These are phyloP conservation scores for Papilio gigon DNA, from an alignment of 2,888 invertebrate genomes.

Conservation along the genomic window DNA sequence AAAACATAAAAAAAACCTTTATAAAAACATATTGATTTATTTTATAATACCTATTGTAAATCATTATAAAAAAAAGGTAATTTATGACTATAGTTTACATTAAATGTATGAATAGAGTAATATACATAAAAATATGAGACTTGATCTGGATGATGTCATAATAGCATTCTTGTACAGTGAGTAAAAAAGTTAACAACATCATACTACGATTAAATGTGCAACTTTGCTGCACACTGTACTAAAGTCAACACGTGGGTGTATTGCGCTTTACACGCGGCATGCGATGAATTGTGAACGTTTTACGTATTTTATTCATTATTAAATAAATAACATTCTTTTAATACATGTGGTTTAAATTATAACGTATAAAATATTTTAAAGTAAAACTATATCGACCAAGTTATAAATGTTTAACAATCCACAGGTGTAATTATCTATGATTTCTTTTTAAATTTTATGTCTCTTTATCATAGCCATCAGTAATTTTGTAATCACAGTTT, in stretches of 20 bases:
- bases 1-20: too few species aligned
- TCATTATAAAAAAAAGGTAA: neutral
- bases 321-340: too few species aligned
- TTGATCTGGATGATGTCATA: neutral
- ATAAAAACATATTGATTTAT: too few species aligned
- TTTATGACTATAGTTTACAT: neutral
- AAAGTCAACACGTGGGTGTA: neutral
- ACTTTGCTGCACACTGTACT: neutral
- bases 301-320: neutral
- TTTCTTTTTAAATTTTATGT: neutral
- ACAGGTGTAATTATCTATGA: neutral
- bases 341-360: too few species aligned
- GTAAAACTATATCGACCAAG: too few species aligned
- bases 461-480: conserved; percentile 15
- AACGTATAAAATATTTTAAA: too few species aligned
- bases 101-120: neutral
- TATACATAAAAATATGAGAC: neutral
- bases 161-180: neutral
- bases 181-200: neutral
- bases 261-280: neutral
- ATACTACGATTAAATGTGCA: neutral
- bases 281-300: neutral
- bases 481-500: conserved; percentile 14
- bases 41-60: too few species aligned
- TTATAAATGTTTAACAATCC: too few species aligned